Conservation (phyloP, 2,888 invertebrate species). For the Drosophila longiperda region DNA sequence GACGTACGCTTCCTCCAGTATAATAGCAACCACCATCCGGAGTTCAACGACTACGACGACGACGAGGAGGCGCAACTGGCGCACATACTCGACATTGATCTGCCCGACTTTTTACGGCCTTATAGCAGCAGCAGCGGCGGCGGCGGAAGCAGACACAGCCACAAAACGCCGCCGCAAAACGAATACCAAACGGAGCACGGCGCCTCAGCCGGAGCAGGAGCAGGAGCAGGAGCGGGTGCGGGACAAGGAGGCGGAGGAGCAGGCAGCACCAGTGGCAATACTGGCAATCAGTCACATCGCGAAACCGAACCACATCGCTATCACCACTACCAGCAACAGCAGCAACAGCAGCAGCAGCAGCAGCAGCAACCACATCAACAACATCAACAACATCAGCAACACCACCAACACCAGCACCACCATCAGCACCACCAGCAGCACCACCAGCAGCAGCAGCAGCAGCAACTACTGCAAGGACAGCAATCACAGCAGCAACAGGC, state of each 20-base stretch:
- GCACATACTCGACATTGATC: conserved; percentile 70
- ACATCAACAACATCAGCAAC: conserved; percentile 40
- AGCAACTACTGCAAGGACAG: conserved; percentile 56
- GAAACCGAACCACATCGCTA: conserved; percentile 62
- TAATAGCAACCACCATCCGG: conserved; percentile 55
- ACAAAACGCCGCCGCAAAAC: conserved; percentile 76
- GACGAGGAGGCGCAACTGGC: conserved; percentile 75
- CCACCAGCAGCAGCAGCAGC: conserved; percentile 61
- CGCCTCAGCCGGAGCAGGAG: conserved; percentile 65
- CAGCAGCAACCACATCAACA: conserved; percentile 57
- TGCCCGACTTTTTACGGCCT: conserved; percentile 72
- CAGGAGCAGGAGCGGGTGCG: conserved; percentile 20
- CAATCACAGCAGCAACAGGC: conserved; percentile 64
- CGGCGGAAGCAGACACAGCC: conserved; percentile 72
- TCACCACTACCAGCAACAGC: conserved; percentile 59
- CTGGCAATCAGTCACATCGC: conserved; percentile 39
- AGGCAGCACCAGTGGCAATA: conserved; percentile 6
- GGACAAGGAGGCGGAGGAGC: conserved; percentile 33
- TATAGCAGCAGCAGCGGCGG: conserved; percentile 73
- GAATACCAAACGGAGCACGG: conserved; percentile 78
- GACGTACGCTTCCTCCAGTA: conserved; percentile 66
- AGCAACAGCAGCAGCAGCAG: conserved; percentile 55
- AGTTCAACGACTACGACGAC: conserved; percentile 64
- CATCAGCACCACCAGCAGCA: conserved; percentile 48
- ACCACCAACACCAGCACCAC: conserved; percentile 53